These are phyloP conservation scores for Dasyurus viverrinus DNA, from an alignment of 2,113 vertebrate species.

Conservation along the genomic window DNA sequence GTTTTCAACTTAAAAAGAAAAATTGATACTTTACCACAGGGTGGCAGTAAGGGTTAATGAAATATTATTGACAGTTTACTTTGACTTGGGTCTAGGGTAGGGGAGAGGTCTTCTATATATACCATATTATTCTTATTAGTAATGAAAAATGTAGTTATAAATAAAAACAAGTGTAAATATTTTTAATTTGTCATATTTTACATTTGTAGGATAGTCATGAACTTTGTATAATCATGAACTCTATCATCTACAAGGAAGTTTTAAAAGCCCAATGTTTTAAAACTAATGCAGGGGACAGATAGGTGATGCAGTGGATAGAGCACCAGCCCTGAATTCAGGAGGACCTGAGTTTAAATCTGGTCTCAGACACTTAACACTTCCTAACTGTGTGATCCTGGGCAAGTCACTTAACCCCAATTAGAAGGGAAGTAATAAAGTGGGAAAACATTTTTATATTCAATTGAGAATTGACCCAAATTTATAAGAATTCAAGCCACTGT, in stretches of 20 bases:
- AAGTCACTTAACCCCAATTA: too few relatives aligned
- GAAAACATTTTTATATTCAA: too few relatives aligned
- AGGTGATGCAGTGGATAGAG: too few relatives aligned
- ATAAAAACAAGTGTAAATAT: slow-evolving; percentile 17
- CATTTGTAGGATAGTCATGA: background rate
- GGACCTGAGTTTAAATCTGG: too few relatives aligned
- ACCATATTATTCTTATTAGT: slow-evolving; percentile 13
- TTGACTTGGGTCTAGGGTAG: background rate
- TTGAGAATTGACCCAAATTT: too few relatives aligned
- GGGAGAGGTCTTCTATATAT: background rate
- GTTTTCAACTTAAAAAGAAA: background rate
- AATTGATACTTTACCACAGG: background rate
- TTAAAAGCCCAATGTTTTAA: background rate
- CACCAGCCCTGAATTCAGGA: too few relatives aligned
- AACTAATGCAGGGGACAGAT: too few relatives aligned
- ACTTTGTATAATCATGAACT: background rate
- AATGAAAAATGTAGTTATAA: slow-evolving; percentile 29
- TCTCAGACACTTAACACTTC: too few relatives aligned
- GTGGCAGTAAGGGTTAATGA: slow-evolving; percentile 40
- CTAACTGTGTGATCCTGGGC: too few relatives aligned
- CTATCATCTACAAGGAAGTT: background rate
- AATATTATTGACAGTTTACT: slow-evolving; percentile 22
- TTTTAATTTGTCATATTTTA: slow-evolving; percentile 7
- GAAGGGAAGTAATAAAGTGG: too few relatives aligned
- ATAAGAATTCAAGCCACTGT: too few relatives aligned